Evolutionary conservation across 2,797 vertebrate species (phyloP).

Genomic region (Coluber constrictor): DNA sequence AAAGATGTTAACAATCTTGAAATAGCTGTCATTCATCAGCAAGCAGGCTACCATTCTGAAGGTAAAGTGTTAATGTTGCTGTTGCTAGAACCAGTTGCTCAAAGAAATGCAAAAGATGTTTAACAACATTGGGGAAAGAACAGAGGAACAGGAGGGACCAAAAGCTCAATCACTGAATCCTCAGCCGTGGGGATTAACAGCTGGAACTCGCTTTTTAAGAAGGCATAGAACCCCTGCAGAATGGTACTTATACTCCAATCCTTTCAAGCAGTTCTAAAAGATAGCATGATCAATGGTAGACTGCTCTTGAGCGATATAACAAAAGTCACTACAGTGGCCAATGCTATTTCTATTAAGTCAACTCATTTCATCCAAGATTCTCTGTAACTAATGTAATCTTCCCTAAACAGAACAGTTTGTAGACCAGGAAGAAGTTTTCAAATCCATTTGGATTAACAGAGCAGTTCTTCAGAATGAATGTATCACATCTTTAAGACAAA

Average conservation of each 20-base stretch:
- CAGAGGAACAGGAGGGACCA: background rate
- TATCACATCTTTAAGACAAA: background rate
- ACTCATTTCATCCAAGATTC: background rate
- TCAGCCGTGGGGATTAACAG: background rate
- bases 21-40: background rate
- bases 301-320: background rate
- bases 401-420: background rate
- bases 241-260: background rate
- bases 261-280: background rate
- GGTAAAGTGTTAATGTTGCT: background rate
- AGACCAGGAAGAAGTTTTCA: background rate
- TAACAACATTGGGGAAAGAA: background rate
- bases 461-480: background rate
- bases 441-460: background rate
- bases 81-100: background rate
- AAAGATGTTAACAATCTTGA: background rate
- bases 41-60: background rate
- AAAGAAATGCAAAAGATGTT: background rate
- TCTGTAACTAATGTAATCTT: background rate
- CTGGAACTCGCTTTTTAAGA: background rate
- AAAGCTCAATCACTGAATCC: background rate
- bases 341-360: background rate
- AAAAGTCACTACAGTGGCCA: background rate
- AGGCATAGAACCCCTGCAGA: background rate
- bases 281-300: background rate